Base-by-base conservation (phyloP, 2,797 vertebrate species). In the Psittacula echo region DNA sequence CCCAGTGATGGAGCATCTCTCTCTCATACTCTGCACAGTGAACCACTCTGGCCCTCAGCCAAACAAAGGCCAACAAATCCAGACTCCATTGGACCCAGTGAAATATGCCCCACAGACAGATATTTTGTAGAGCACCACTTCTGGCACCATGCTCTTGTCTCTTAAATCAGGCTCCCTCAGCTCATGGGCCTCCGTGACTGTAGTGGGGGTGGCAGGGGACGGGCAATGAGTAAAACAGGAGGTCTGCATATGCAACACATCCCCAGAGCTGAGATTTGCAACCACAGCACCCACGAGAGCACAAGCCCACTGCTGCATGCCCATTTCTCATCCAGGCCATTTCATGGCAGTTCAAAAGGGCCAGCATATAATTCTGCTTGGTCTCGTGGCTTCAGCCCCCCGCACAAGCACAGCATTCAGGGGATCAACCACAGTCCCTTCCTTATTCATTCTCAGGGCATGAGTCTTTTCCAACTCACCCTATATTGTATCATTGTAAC, bases 141-240 rank as follows among this genome's bases (percentile, higher is more conserved):
- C 58, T 58, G 68, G 79, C 94, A 91, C 73, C 70, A 44, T 22
- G 16, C 24, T n/a, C 58, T 51, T 81, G 70, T 51, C 87, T 87
- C 90, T 66, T 87, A 85, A 75, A 68, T 80, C 75, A 90, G 68
- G 41, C 20, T 48, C n/a, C 26, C 51, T 42, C 13, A 64, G 53
- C 66, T 73, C 47, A 4, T 0, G 13, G 51, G 10, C 37, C 56
- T 44, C 81, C 64, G 26, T 15, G 48, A 7, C 66, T 16, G 56
- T 3, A 15, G 30, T 0, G 0, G 39, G 0, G 0, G 24, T 13
- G 42, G 64, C 71, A 87, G 39, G n/a, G 39, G 7, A n/a, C 1
- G 13, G 64, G 29, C 34, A n/a, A 66, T 58, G 74, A 29, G 18
- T 50, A 18, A 60, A 6, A 10, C 47, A 5, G 32, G 53, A 80